Conservation (phyloP, 2,113 vertebrate genomes). For the Pheucticus melanocephalus region DNA sequence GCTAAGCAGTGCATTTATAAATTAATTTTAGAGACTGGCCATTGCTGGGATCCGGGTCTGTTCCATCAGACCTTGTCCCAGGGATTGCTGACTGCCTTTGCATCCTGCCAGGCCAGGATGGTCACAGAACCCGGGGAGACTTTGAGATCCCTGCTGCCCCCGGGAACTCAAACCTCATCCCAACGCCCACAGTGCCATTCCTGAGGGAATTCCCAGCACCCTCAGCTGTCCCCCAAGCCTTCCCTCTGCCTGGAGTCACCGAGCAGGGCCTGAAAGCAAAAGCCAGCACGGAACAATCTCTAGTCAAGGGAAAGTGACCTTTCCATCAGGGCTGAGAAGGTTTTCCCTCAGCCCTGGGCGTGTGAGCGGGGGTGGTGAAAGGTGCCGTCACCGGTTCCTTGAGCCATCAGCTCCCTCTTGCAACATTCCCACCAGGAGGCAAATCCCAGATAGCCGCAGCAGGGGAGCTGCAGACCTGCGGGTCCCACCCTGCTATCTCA, state of each 20-base stretch:
- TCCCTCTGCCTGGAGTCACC: not conserved
- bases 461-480: not conserved
- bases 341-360: not conserved
- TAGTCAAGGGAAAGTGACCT: constrained; percentile 10
- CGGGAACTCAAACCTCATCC: not conserved
- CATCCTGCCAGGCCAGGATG: not conserved
- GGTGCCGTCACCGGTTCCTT: constrained; percentile 21
- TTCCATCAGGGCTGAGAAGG: not conserved
- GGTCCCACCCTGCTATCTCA: constrained; percentile 43
- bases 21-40: not conserved
- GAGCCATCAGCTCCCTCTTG: constrained; percentile 1
- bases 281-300: not conserved
- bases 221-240: not conserved
- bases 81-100: not conserved
- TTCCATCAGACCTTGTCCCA: not conserved
- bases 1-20: not conserved
- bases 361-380: not conserved
- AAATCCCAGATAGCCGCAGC: not conserved
- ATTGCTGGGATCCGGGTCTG: not conserved
- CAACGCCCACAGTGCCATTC: rapidly evolving
- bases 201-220: not conserved
- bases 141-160: not conserved
- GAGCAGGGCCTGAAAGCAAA: not conserved
- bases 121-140: rapidly evolving
- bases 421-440: constrained; percentile 14